Conservation (phyloP, 2,797 vertebrate species). For the Amphiprion clarkii region DNA sequence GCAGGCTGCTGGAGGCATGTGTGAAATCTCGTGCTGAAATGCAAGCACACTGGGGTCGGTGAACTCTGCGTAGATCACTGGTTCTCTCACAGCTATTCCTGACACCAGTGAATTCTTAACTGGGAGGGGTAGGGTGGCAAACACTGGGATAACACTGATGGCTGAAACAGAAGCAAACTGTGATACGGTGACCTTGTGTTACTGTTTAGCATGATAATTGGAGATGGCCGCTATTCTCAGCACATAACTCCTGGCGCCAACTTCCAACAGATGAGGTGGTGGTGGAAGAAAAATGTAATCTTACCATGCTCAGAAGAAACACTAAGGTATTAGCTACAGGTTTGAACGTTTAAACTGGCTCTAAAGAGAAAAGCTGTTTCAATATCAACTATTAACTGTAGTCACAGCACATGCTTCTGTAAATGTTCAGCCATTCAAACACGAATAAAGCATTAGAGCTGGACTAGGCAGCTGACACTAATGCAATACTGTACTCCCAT, state of each 20-base stretch:
- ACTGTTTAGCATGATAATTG: constrained; percentile 16
- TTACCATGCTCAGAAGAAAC: neutral
- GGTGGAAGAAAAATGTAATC: neutral
- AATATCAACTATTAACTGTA: neutral
- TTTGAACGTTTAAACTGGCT: neutral
- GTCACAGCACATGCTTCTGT: neutral
- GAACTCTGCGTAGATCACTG: constrained; percentile 21
- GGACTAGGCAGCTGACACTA: neutral
- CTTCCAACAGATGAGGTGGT: neutral
- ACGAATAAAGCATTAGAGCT: constrained; percentile 19
- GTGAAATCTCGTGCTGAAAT: constrained; percentile 33
- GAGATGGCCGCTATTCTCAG: constrained; percentile 24
- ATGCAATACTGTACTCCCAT: constrained; percentile 12
- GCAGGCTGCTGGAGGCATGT: constrained; percentile 4
- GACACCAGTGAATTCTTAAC: constrained; percentile 43
- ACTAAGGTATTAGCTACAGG: neutral
- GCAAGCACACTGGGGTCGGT: constrained; percentile 26
- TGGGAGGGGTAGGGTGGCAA: constrained; percentile 29
- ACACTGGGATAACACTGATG: constrained; percentile 13
- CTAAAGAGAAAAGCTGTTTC: neutral
- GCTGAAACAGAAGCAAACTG: constrained; percentile 25
- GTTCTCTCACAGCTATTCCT: constrained; percentile 60
- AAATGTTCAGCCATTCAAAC: constrained; percentile 23
- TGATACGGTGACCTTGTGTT: constrained; percentile 42
- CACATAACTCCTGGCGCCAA: constrained; percentile 10